Evolutionary conservation across 2,797 vertebrate genomes (phyloP), one percentile per base, ranked within the genome.

Genomic region (Gymnoscopelus microlampas): DNA sequence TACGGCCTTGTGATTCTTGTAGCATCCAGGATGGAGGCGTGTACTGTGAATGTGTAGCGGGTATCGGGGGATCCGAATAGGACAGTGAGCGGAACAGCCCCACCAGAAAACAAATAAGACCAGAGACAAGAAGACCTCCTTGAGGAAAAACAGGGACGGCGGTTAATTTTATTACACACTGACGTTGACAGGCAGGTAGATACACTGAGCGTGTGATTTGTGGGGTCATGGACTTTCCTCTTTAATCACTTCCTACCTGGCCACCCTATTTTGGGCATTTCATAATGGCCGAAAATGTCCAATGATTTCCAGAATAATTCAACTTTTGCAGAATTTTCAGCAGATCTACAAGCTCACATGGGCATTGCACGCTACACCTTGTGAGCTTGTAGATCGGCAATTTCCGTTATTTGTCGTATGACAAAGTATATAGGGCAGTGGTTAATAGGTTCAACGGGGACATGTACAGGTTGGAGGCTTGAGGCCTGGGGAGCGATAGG

Each of bases 401-500:
- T 44, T 44, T 44, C 8, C 8, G 39, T 44, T 10, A 44, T 44
- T 44, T 1, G 2, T 44, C 3, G 39, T 2, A 44, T 8, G 7
- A 44, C 39, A 44, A 39, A 9, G 39, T 44, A 44, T 44, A 44
- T 44, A 44, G 39, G 39, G 39, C 39, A 44, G 39, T 44, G 39
- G 8, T 44, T 44, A 44, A 44, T 44, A 44, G 39, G 39, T 44
- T 44, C 39, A 78, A 69, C 44, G 4, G 15, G 73, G 44, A 58
- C 51, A 35, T 39, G 14, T 60, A 65, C 47, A 64, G 71, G 49
- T 26, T 49, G 58, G 44, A 70, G 80, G 74, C 71, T 87, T 79
- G 70, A 83, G 67, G 68, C 69, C 82, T 68, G 82, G 60, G 66
- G 63, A 61, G 62, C 71, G 61, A 23, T 56, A 49, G 51, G 26